phyloP scores from a whole-genome alignment of 2,113 vertebrate species.

The Elephantulus edwardii region DNA sequence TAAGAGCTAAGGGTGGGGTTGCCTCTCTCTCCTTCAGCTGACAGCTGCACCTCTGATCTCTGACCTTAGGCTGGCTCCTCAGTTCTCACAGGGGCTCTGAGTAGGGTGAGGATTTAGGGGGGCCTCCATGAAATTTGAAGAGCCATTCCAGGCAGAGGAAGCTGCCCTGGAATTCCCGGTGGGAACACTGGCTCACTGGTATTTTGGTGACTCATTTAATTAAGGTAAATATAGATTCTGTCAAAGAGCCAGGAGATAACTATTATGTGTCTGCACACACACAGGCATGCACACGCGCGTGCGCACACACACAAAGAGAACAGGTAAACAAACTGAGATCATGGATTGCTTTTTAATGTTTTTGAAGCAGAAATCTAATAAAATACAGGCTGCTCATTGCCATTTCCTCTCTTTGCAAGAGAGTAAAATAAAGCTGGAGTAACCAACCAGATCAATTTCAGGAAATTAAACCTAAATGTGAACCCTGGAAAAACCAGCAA shows the following conservation, averaged over 20 bases:
- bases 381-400: not conserved
- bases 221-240: constrained; percentile 23
- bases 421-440: constrained; percentile 35
- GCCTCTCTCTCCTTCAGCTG: not conserved
- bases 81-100: constrained; percentile 40
- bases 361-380: constrained; percentile 5
- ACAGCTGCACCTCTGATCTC: not conserved
- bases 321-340: not conserved
- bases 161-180: not conserved
- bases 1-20: not conserved
- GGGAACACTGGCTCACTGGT: not conserved
- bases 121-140: constrained; percentile 16
- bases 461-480: constrained; percentile 69
- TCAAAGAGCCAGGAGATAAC: not conserved
- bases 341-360: not conserved
- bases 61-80: constrained; percentile 41
- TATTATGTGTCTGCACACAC: not conserved
- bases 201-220: not conserved
- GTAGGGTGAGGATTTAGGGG: not conserved
- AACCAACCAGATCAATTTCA: constrained; percentile 46
- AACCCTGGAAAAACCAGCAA: constrained; percentile 59
- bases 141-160: not conserved
- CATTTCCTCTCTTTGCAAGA: constrained; percentile 38
- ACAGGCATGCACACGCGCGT: too few relatives aligned
- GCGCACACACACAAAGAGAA: too few relatives aligned